A percentile compares a stretch with the other conserved stretches of the same genome.
These are phyloP conservation scores for Amphipoea oculea DNA, from an alignment of 2,888 invertebrate genomes.

Conservation along the genomic window DNA sequence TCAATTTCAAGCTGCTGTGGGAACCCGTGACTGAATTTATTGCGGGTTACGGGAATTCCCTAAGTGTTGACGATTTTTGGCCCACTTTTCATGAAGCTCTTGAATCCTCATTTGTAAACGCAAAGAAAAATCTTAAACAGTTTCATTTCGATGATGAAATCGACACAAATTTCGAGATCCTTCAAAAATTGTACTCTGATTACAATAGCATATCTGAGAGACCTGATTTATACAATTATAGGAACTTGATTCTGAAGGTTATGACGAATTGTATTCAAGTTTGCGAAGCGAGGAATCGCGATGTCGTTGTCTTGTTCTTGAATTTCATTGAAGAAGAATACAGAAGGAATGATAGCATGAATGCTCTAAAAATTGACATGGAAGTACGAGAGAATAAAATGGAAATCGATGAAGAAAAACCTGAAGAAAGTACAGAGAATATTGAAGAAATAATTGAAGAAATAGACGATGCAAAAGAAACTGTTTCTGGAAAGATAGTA, in stretches of 20 bases:
- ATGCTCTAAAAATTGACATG: conserved; percentile 90
- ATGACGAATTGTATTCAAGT: conserved; percentile 93
- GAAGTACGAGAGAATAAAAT: conserved; percentile 88
- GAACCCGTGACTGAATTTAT: conserved; percentile 95
- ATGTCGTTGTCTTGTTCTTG: conserved; percentile 95
- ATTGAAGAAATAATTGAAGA: conserved; percentile 81
- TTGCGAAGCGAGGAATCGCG: conserved; percentile 95
- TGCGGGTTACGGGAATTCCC: conserved; percentile 92
- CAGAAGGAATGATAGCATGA: conserved; percentile 79
- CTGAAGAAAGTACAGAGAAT: conserved; percentile 76
- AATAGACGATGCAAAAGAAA: conserved; percentile 77
- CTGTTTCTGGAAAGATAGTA: conserved; percentile 83
- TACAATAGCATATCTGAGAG: conserved; percentile 88
- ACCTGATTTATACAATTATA: conserved; percentile 94
- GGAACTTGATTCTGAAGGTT: conserved; percentile 95
- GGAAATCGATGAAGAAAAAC: conserved; percentile 77
- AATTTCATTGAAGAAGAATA: conserved; percentile 93
- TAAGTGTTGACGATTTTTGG: conserved; percentile 93
- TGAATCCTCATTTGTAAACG: conserved; percentile 86
- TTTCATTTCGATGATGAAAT: conserved; percentile 83
- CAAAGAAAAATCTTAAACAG: conserved; percentile 80
- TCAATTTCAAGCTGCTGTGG: conserved; percentile 97
- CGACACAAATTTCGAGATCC: conserved; percentile 74
- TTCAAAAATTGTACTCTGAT: conserved; percentile 80
- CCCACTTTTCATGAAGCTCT: conserved; percentile 91